Base-by-base conservation (phyloP, 2,797 vertebrate species). In the Avahi laniger region DNA sequence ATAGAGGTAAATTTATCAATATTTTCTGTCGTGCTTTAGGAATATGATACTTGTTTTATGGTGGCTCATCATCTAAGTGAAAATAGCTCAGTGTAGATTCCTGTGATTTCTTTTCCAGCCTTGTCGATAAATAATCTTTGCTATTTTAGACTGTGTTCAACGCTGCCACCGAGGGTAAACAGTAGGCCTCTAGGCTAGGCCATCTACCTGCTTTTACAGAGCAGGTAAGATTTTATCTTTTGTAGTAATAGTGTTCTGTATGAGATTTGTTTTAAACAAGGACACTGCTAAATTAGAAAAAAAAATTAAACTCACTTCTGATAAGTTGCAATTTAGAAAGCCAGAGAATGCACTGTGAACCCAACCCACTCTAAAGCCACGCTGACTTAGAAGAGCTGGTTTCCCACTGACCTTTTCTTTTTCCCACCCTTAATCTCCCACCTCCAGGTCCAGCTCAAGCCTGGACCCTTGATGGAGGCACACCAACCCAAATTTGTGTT, bases 81-180 rank as follows among this genome's bases (percentile, higher is more conserved):
- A 65, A 38, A 54, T n/a, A 78, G 65, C 12, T 87, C 12, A 52
- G 11, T 72, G 2, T 22, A 88, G 35, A 81, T 59, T 17, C 69
- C 35, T 94, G 63, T 91, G 46, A 63, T 94, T 95, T 95, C 57
- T 30, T 93, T 63, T 54, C n/a, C 30, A 94, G 38, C 1, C 33
- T 81, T 95, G 38, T 84, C 69, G 79, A 59, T 72, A 84, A 93
- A 48, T 41, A 46, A 54, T 75, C 30, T 81, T 91, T 91, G 24
- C 35, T 67, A 43, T 50, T 85, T 92, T 30, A 81, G 38, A 52
- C 4, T 12, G 4, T 5, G 13, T 54, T 73, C 35, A 65, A 91
- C 69, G 24, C 43, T 70, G n/a, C 15, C 9, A 83, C 3, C 0
- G 2, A 80, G 4, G 18, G 17, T 46, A 73, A 52, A 26, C 14